Evolutionary conservation across 64 coral and sea anemone species (phyloP).

Genomic region (Pachyseris speciosa): DNA sequence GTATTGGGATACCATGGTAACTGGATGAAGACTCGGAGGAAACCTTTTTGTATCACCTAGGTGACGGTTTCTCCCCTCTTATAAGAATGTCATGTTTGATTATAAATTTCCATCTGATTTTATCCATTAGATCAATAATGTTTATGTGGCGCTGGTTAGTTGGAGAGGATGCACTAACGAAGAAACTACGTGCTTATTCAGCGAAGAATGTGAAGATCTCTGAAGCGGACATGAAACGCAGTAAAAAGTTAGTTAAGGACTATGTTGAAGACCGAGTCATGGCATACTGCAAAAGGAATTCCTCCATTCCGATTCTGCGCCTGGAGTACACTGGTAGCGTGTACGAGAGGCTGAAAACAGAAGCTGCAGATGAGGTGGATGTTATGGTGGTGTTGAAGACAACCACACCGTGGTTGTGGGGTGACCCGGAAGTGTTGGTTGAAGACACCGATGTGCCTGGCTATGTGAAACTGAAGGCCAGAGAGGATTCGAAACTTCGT

Average conservation of each 20-base stretch:
- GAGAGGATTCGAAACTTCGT: neutral
- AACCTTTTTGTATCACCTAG: too few species aligned
- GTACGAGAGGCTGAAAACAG: constrained; percentile 64
- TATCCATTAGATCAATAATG: too few species aligned
- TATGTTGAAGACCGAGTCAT: neutral
- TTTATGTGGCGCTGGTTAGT: neutral
- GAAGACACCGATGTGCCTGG: constrained; percentile 11
- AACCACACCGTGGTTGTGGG: neutral
- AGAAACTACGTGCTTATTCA: constrained; percentile 29
- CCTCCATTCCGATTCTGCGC: constrained; percentile 15
- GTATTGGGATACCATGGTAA: too few species aligned
- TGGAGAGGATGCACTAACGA: neutral
- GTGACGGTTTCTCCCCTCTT: too few species aligned
- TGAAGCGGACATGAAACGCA: neutral
- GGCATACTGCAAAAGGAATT: neutral
- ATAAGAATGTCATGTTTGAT: too few species aligned
- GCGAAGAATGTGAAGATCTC: constrained; percentile 31
- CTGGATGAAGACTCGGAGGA: too few species aligned
- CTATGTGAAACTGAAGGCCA: constrained; percentile 29
- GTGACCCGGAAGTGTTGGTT: neutral
- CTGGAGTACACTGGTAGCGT: constrained; percentile 56
- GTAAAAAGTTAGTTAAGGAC: neutral
- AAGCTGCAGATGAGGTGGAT: constrained; percentile 56
- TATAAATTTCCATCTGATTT: too few species aligned
- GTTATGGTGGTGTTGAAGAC: constrained; percentile 52